phyloP scores from a whole-genome alignment of 2,797 vertebrate genomes.

The Lutra lutra region DNA sequence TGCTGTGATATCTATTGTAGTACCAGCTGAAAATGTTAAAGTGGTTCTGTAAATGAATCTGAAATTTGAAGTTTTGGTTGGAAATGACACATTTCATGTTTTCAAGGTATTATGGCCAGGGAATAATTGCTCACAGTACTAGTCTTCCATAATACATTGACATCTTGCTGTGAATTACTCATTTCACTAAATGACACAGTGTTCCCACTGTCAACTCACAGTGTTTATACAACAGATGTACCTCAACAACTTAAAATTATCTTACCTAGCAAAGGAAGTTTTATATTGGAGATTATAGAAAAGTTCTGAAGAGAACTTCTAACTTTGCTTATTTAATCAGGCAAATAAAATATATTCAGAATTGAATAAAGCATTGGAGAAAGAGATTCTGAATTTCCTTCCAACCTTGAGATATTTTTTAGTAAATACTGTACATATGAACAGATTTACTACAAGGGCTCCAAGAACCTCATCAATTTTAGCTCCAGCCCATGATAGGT shows the following conservation, averaged over 20 bases:
- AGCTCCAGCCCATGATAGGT: background rate
- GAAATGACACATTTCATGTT: background rate
- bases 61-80: background rate
- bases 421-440: background rate
- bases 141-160: background rate
- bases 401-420: background rate
- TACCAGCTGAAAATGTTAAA: background rate
- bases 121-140: background rate
- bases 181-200: background rate
- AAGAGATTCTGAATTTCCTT: background rate
- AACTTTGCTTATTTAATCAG: background rate
- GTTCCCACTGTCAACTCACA: background rate
- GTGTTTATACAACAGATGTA: background rate
- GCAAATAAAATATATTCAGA: slow-evolving; percentile 1
- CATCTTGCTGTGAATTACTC: background rate
- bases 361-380: background rate
- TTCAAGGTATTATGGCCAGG: background rate
- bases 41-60: background rate
- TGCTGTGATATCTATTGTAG: background rate
- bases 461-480: background rate
- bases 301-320: background rate
- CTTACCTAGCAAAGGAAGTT: background rate
- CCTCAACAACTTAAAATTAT: background rate
- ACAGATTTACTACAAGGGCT: background rate
- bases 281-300: background rate